Evolutionary conservation across 2,797 vertebrate genomes (phyloP).

Genomic region (Setipinna tenuifilis): DNA sequence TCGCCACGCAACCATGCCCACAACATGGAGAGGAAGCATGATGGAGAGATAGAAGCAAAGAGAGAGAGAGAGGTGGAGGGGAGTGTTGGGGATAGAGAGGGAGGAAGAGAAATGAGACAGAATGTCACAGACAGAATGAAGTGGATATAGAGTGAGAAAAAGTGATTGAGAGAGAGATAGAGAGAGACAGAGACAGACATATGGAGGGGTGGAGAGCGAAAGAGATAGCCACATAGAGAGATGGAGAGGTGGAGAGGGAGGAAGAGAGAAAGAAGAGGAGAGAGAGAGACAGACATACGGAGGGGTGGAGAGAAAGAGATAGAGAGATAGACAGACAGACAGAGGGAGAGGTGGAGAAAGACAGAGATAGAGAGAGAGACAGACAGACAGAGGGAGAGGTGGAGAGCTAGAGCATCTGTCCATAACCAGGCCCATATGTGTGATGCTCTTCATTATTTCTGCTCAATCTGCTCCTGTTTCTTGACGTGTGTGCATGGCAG

Average conservation of each 20-base stretch:
- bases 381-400: background rate
- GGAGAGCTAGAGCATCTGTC: background rate
- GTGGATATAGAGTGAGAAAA: too few relatives aligned
- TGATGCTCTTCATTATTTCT: background rate
- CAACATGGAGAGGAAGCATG: background rate
- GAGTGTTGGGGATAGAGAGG: background rate
- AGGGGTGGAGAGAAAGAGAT: too few relatives aligned
- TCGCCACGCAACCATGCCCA: background rate
- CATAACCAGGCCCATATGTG: slow-evolving; percentile 4
- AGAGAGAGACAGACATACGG: too few relatives aligned
- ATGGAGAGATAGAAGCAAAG: background rate
- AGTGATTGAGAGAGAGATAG: background rate
- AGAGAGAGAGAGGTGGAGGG: too few relatives aligned
- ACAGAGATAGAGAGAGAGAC: background rate
- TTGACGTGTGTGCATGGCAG: background rate
- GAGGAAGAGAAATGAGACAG: background rate
- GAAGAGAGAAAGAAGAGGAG: too few relatives aligned
- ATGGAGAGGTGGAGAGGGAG: too few relatives aligned
- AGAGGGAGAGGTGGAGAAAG: too few relatives aligned
- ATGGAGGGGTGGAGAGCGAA: too few relatives aligned
- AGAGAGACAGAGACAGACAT: background rate
- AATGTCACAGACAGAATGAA: too few relatives aligned
- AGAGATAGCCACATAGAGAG: background rate
- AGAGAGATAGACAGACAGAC: too few relatives aligned
- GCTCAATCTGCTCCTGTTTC: background rate